phyloP scores from a whole-genome alignment of 2,797 vertebrate genomes.

The Epinephelus malabaricus region DNA sequence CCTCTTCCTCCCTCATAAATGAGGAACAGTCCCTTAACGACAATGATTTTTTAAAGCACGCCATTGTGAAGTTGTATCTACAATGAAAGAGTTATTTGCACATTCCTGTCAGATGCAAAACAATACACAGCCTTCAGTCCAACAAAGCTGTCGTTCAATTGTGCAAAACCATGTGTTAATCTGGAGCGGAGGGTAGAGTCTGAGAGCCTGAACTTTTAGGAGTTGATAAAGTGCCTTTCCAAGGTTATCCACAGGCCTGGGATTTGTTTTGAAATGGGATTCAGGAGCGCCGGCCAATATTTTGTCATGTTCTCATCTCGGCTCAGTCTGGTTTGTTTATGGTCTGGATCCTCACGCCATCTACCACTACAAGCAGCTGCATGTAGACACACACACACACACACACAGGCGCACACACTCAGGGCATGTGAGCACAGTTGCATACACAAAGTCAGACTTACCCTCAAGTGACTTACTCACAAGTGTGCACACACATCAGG shows the following conservation, averaged over 20 bases:
- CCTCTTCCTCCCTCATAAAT: no score
- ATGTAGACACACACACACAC: conserved; percentile 7
- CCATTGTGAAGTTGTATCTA: background rate
- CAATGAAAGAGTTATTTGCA: background rate
- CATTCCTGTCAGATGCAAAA: background rate
- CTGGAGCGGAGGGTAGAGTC: background rate
- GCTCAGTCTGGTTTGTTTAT: conserved; percentile 52
- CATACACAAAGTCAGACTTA: conserved; percentile 47
- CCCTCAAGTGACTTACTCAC: conserved; percentile 45
- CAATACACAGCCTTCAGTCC: background rate
- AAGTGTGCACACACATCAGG: conserved; percentile 46
- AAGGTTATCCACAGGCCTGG: conserved; percentile 32
- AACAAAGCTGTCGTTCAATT: conserved; percentile 1
- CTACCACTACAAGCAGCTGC: conserved; percentile 51
- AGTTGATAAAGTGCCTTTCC: conserved; percentile 18
- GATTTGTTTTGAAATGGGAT: conserved; percentile 39
- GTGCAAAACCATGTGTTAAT: background rate
- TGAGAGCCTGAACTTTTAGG: conserved; percentile 4
- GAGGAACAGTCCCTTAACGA: background rate
- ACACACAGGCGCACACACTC: conserved; percentile 10
- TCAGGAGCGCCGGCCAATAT: conserved; percentile 38
- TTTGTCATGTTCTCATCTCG: conserved; percentile 51
- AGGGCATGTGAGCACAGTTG: conserved; percentile 27
- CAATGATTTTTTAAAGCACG: background rate
- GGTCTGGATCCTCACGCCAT: conserved; percentile 45